Base-by-base conservation (phyloP, 2,888 invertebrate species). In the Plagodis dolabraria region DNA sequence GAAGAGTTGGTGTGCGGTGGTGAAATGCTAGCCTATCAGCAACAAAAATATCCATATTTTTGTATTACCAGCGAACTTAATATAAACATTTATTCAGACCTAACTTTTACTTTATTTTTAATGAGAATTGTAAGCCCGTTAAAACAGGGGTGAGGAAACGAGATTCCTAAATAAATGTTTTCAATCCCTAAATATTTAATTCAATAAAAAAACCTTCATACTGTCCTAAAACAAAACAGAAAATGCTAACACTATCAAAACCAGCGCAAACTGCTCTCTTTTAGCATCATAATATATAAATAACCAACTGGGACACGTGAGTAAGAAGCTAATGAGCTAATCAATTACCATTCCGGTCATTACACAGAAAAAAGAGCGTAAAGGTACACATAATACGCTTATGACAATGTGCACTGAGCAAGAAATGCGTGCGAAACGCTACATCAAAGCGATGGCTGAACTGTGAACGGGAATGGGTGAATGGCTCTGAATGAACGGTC, bases 401-500 rank as follows among this genome's bases (percentile, higher is more conserved):
- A 77, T 72, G 79, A 77, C 77, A 76, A 72, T 79, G 86, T 80
- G 76, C 85, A 83, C 62, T 73, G 72, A 76, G 76, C 82, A 83
- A 79, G 75, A 87, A 86, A 84, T 90, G 89, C 89, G 88, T 87
- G 82, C 77, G 76, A 60, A 77, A 67, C 74, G 67, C 72, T 67
- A 86, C 85, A 88, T 89, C 89, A 91, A 89, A 91, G 90, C 81
- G 87, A 85, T 70, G 72, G 75, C 73, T 79, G 83, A 80, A 72
- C 77, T 76, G 80, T 53, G 53, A 48, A 46, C 51, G 12, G 51
- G 43, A 42, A 35, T 42, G 60, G 51, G 85, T 79, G 89, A 87
- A 84, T 80, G 87, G 82, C 75, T 83, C 79, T 79, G 77, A 77
- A 72, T 79, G 77, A 77, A 72, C 83, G 83, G 78, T 75, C 75